Conservation (phyloP, 2,888 invertebrate species). For the Pollenia amentaria region DNA sequence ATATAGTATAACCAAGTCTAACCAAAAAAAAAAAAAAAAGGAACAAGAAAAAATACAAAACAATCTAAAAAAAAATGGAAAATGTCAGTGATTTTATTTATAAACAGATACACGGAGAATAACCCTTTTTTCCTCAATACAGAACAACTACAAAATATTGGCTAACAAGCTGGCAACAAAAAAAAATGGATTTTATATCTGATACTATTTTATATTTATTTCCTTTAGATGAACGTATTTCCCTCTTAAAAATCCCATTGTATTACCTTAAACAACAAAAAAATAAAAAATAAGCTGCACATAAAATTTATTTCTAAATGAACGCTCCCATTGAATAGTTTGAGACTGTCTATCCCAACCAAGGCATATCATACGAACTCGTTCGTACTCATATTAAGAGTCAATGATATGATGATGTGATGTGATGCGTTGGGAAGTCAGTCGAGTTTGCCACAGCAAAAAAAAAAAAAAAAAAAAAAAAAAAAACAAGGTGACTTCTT, state of each 20-base stretch:
- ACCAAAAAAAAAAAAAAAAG: conserved; percentile 6
- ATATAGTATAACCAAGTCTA: conserved; percentile 17
- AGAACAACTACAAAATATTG: not conserved
- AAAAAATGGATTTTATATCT: conserved; percentile 45
- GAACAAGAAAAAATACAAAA: not conserved
- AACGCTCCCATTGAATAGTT: conserved; percentile 69
- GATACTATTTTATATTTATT: conserved; percentile 43
- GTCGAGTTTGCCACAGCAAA: conserved; percentile 47
- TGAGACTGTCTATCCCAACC: conserved; percentile 26
- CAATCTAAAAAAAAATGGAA: conserved; percentile 4
- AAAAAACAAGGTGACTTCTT: conserved; percentile 69
- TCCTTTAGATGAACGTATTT: conserved; percentile 23
- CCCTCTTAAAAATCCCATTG: conserved; percentile 31
- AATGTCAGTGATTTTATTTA: conserved; percentile 63
- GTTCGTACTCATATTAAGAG: conserved; percentile 49
- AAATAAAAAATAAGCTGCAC: conserved; percentile 4
- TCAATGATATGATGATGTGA: conserved; percentile 70
- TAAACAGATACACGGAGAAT: conserved; percentile 48
- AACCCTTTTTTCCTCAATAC: conserved; percentile 12
- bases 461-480: conserved; percentile 34
- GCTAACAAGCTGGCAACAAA: not conserved
- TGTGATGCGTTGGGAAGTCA: conserved; percentile 70
- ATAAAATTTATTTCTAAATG: conserved; percentile 64
- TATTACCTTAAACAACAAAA: conserved; percentile 51
- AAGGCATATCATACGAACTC: conserved; percentile 1